Evolutionary conservation across 2,888 invertebrate genomes (phyloP), one percentile per base, ranked within the genome.

Genomic region (Dynastes maya): DNA sequence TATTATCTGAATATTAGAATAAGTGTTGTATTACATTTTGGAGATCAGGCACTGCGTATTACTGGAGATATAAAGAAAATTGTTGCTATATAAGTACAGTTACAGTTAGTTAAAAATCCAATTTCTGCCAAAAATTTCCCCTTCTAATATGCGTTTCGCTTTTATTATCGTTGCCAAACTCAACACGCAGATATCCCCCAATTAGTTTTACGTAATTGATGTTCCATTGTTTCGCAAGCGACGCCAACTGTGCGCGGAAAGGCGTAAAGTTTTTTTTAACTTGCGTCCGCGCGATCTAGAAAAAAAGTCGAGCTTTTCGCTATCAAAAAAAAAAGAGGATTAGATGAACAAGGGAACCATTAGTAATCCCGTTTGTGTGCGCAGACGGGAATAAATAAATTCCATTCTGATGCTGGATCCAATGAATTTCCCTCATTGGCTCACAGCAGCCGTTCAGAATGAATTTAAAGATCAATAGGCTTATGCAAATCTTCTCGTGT

Each of bases 151-250:
- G 32, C 61, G 61, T 45, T 74, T 61, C 27, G 49, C 27, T 74
- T 63, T 74, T 58, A 63, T 72, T 61, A 72, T 40, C 11, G 6
- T 32, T 13, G 32, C 16, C 61, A 40, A 63, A 72, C 61, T 29
- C 61, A 61, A 61, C 72, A 40, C 72, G n/a, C 45, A 40, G 61
- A 61, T 32, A 32, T 27, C 45, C 27, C 27, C 61, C 72, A 61
- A 74, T 74, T 74, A 74, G 61, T 74, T 2, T 74, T 74, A 22
- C 72, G 72, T 61, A 74, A 74, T 74, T 74, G 72, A 49, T 61
- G 49, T 74, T 61, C 72, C 61, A 74, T 74, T 74, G 72, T 74
- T 74, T 74, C 49, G 45, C 29, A 49, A 45, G 40, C 61, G 61
- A 45, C 45, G 72, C 45, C 61, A 58, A 27, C 40, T 45, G 45